Evolutionary conservation across 2,113 vertebrate species (phyloP), one percentile per base, ranked within the genome.

Genomic region (Phrynocephalus versicolor): DNA sequence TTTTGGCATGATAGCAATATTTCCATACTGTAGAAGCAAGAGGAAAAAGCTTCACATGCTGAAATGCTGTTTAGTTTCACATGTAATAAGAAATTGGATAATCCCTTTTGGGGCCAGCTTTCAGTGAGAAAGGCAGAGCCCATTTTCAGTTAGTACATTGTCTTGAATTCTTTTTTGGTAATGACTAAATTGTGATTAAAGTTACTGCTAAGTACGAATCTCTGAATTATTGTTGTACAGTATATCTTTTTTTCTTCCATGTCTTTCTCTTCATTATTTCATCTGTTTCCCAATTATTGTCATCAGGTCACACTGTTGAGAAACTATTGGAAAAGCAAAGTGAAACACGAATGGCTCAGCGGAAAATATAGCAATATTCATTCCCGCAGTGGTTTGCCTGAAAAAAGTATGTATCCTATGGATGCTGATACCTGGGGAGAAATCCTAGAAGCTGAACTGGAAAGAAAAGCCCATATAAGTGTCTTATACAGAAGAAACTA

Each of bases 381-480:
- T 37, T 98, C 97, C 16, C 92, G 92, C 0, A 81, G 93, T 18
- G 95, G 96, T 91, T 95, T 99, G 55, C 95, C 92, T 2, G 94
- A 95, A 79, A 92, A 95, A 77, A 96, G 77, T 81, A 98, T 98
- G 98, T 96, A 89, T 85, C 96, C 96, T 0, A 95, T 99, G 95
- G 97, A 98, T 0, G 96, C 83, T 0, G 97, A 98, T 67, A 96
- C 97, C 0, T 99, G 98, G 98, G 98, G 97, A 7, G 97, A 99
- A 91, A 99, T 99, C 93, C 92, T 99, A 81, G 96, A 98, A 94
- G 98, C 97, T 0, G 98, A 99, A 94, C 93, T 98, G 81, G 96
- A 97, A 91, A 95, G 98, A 97, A 97, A 79, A 93, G 73, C 1
- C 23, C 45, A 3, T 2, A 25, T 55, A 71, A 70, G 80, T 6